A percentile compares a stretch with the other conserved stretches of the same genome.
Conservation (phyloP, 2,797 vertebrate genomes). For the Aldrovandia affinis region DNA sequence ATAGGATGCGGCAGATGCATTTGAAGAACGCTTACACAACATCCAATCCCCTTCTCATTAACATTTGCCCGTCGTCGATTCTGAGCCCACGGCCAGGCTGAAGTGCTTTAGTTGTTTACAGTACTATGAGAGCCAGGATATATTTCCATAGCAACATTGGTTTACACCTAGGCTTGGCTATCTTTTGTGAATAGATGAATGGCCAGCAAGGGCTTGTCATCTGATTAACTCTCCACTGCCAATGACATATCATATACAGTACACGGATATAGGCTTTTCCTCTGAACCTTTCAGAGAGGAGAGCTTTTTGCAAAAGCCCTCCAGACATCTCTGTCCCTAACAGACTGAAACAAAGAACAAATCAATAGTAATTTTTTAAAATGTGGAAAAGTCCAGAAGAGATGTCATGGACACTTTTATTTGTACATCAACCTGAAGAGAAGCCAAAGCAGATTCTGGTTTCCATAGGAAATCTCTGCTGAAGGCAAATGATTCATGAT, state of each 20-base stretch:
- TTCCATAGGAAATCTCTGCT: constrained; percentile 88
- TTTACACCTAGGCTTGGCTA: constrained; percentile 46
- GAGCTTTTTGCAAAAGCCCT: constrained; percentile 61
- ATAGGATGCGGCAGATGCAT: constrained; percentile 12
- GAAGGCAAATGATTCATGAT: constrained; percentile 81
- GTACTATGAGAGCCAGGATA: constrained; percentile 55
- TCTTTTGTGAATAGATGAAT: constrained; percentile 52
- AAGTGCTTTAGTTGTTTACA: constrained; percentile 62
- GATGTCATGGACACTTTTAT: constrained; percentile 68
- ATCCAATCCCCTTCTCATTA: constrained; percentile 34
- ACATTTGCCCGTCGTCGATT: constrained; percentile 55
- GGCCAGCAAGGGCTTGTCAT: constrained; percentile 75
- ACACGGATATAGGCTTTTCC: constrained; percentile 76
- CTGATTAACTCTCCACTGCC: constrained; percentile 78
- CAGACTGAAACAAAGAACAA: constrained; percentile 69
- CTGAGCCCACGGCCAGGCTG: constrained; percentile 64
- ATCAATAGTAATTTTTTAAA: constrained; percentile 60
- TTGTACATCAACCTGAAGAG: constrained; percentile 84
- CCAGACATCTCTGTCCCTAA: constrained; percentile 67
- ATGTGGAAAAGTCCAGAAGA: constrained; percentile 69
- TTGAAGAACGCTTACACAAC: constrained; percentile 39
- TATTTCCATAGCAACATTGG: constrained; percentile 47
- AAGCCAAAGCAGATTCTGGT: constrained; percentile 82
- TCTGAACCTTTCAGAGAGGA: constrained; percentile 47
- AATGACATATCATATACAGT: constrained; percentile 82